Evolutionary conservation across 1,140 invertebrate species (phyloP), one percentile per base, ranked within the genome.

Genomic region (Penaeus chinensis): DNA sequence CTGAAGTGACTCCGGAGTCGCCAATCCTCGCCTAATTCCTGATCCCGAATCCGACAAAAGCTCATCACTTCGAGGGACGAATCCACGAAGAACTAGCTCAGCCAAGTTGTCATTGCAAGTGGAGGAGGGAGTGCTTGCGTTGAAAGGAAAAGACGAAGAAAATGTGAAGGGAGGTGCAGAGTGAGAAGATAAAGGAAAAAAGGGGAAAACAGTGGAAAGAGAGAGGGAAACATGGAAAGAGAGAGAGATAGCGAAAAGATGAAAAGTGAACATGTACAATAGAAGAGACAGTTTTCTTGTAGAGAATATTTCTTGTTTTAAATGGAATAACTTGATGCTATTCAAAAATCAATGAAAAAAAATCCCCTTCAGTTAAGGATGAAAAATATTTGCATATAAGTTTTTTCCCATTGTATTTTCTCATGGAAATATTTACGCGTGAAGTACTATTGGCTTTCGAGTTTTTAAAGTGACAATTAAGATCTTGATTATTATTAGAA

Each of bases 21-120:
- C 84, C 84, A 69, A 74, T 85, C 62, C 76, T 85, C 18, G 84
- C 84, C 63, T 77, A 80, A 63, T 85, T 76, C 32, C 79, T 62
- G 79, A 42, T n/a, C 11, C 62, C 77, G 60, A 63, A 32, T 20
- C 83, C 69, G 60, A 32, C 42, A 47, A 32, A 20, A 22, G 27
- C 22, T n/a, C 13, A 61, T 81, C 79, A 81, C n/a, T 61, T 5
- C 54, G 24, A 77, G 76, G 20, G 20, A 77, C 24, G 24, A 47
- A 24, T 20, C n/a, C 76, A 7, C 20, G 20, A 8, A n/a, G 20
- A 22, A 8, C n/a, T 22, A 32, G 37, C 24, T n/a, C 60, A 81
- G 18, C 16, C 11, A 20, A 81, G n/a, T 19, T 13, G 20, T 19
- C 79, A 63, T 47, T 54, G 54, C 2, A 16, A 13, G 5, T 11